These are phyloP conservation scores for Camponotus fellah DNA, from an alignment of 2,888 invertebrate genomes.

Conservation along the genomic window DNA sequence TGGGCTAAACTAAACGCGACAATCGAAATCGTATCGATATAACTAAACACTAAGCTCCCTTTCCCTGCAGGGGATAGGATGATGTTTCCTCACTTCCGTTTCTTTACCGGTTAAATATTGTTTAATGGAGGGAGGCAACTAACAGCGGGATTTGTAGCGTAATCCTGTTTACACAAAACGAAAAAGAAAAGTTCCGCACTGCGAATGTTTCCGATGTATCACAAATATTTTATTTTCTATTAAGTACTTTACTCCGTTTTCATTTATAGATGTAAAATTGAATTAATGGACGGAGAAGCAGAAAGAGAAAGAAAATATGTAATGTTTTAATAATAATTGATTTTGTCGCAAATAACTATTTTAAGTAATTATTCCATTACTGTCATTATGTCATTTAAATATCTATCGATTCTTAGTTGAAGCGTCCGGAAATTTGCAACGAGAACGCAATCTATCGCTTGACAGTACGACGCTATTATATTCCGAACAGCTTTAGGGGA, in stretches of 20 bases:
- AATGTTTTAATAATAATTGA: neutral
- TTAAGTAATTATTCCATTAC: neutral
- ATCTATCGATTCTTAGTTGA: neutral
- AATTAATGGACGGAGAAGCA: neutral
- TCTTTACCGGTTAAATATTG: neutral
- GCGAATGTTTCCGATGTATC: neutral
- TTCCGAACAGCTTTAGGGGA: neutral
- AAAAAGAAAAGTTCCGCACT: conserved; percentile 20
- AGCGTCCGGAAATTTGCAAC: neutral
- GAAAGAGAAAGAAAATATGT: neutral
- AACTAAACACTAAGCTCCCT: conserved; percentile 13
- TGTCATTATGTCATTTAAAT: neutral
- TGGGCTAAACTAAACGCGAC: conserved; percentile 28
- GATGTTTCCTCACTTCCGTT: conserved; percentile 16
- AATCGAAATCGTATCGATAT: conserved; percentile 54
- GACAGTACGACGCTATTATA: conserved; percentile 21
- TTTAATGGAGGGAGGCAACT: neutral
- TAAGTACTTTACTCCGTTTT: neutral
- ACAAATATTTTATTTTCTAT: conserved; percentile 1
- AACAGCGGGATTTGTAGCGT: neutral
- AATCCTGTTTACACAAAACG: neutral
- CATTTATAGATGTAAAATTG: neutral
- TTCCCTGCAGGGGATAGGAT: neutral
- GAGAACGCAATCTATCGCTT: neutral
- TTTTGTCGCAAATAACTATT: neutral